Conservation (phyloP, 2,888 invertebrate genomes). For the Zygogramma bicolorata region DNA sequence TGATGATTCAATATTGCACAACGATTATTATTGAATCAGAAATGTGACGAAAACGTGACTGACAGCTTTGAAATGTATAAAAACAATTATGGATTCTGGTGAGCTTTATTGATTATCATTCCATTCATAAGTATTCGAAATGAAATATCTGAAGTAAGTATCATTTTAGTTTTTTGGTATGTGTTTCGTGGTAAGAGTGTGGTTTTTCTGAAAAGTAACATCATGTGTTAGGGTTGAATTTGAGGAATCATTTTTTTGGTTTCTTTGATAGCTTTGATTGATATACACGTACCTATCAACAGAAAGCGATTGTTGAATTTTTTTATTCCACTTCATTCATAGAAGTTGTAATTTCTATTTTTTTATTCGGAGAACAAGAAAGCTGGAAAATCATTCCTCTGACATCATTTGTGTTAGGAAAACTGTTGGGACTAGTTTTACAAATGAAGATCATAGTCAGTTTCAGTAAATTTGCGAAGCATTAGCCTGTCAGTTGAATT, state of each 20-base stretch:
- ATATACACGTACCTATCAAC: too few relatives aligned
- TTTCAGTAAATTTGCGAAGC: too few relatives aligned
- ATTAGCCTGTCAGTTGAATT: too few relatives aligned
- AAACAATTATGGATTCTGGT: not conserved
- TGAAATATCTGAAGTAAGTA: slow-evolving; percentile 7
- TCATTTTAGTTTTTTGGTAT: not conserved
- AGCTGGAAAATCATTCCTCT: too few relatives aligned
- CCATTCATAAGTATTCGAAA: not conserved
- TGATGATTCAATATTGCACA: slow-evolving; percentile 1
- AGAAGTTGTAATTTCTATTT: too few relatives aligned
- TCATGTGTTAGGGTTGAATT: not conserved
- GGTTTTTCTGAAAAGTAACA: not conserved
- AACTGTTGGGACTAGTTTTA: too few relatives aligned
- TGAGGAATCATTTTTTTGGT: not conserved
- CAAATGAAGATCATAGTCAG: too few relatives aligned
- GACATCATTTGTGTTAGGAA: too few relatives aligned
- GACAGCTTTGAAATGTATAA: not conserved
- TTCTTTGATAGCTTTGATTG: too few relatives aligned
- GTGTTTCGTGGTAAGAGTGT: not conserved
- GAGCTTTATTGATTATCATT: not conserved
- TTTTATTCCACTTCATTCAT: too few relatives aligned
- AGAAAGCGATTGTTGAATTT: too few relatives aligned
- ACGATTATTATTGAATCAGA: not conserved
- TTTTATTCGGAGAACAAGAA: too few relatives aligned
- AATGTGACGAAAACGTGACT: slow-evolving; percentile 8